Base-by-base conservation (phyloP, 2,888 invertebrate species). In the Erebia aethiops region DNA sequence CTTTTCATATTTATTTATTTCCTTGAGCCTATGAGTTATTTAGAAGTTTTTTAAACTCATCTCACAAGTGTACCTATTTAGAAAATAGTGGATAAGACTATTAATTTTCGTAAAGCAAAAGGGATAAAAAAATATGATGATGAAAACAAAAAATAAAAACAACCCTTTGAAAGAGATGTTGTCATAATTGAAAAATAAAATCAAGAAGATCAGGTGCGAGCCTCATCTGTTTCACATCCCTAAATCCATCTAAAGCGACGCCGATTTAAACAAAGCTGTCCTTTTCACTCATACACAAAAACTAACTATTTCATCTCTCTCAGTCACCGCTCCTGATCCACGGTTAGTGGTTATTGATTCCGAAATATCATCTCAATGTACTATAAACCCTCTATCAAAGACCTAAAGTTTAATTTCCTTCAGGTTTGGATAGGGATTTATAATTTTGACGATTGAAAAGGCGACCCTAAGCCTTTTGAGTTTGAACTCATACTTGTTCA, bases 291-390 rank as follows among this genome's bases (percentile, higher is more conserved):
- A 21, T 69, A 62, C 43, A 73, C 74, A 72, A 81, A 56, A 78
- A 74, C 77, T 67, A 73, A 75, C 80, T 74, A 71, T 85, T 85
- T 82, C 84, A 75, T 81, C 84, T 74, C 82, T 77, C 80, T 82
- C 84, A 83, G 87, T 87, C 73, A 67, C 71, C 68, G 87, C 86
- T 89, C 88, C 88, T 87, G 87, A 88, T 87, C 86, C 84, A 83
- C 85, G 84, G 82, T 88, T 88, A 90, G 88, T 87, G 88, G 87
- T 90, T 92, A 92, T 91, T 91, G 92, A 91, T 92, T 86, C 88
- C 83, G 75, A 75, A 78, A 78, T 77, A 74, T 75, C 66, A 60
- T 49, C 64, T 72, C 78, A 76, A 78, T 75, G 73, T 65, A 83
- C 82, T 85, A 82, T 84, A 71, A 75, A 80, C 82, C 83, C 74